Evolutionary conservation across 2,888 invertebrate species (phyloP).

Genomic region (Chaitophorus viminalis): DNA sequence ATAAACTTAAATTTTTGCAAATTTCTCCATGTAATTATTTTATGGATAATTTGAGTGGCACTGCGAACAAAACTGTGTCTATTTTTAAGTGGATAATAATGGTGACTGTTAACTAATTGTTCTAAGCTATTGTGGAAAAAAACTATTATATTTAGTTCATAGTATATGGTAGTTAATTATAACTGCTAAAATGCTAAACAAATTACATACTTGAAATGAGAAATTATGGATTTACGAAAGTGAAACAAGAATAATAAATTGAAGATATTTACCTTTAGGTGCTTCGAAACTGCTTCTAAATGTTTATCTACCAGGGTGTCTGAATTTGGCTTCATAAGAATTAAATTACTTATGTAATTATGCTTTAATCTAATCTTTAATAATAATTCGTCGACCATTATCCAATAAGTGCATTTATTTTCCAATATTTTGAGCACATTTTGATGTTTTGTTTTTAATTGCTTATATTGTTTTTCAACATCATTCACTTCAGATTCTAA

Average conservation of each 20-base stretch:
- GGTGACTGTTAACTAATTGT: too few relatives aligned
- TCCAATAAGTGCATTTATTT: constrained; percentile 51
- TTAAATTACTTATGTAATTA: constrained; percentile 6
- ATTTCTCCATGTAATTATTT: too few relatives aligned
- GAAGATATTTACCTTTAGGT: constrained; percentile 41
- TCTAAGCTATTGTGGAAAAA: too few relatives aligned
- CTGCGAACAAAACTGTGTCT: too few relatives aligned
- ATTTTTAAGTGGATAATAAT: too few relatives aligned
- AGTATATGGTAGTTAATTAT: too few relatives aligned
- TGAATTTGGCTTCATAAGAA: not conserved
- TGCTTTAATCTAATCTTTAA: constrained; percentile 36
- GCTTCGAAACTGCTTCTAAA: constrained; percentile 30
- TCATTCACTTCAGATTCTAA: constrained; percentile 52
- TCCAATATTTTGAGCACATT: constrained; percentile 58
- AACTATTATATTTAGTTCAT: too few relatives aligned
- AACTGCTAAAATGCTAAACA: too few relatives aligned
- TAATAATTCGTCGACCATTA: constrained; percentile 29
- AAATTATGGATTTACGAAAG: not conserved
- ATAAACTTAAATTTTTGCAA: too few relatives aligned
- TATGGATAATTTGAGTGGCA: too few relatives aligned
- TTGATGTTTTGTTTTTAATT: constrained; percentile 64
- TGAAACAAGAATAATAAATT: not conserved
- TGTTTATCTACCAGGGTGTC: constrained; percentile 1
- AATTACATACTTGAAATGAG: too few relatives aligned
- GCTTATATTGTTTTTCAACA: constrained; percentile 55